Percentiles rank a stretch among this genome's conserved stretches.
These are phyloP conservation scores for Penaeus indicus DNA, from an alignment of 1,140 invertebrate species.

Conservation along the genomic window DNA sequence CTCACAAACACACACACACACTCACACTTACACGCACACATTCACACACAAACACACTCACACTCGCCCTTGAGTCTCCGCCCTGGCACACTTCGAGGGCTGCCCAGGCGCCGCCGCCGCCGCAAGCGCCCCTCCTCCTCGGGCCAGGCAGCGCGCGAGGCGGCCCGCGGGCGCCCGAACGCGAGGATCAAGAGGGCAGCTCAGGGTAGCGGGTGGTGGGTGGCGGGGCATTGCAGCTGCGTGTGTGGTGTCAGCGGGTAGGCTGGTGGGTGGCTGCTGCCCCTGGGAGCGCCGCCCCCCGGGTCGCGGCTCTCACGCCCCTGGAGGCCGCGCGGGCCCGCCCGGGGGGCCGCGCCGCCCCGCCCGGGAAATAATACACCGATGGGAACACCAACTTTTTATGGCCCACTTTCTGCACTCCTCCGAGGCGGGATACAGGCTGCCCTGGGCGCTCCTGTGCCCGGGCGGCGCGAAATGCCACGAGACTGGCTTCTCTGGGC, in stretches of 20 bases:
- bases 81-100: too few relatives aligned
- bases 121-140: too few relatives aligned
- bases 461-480: background rate
- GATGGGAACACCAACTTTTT: conserved; percentile 53
- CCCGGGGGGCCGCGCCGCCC: conserved; percentile 38
- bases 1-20: too few relatives aligned
- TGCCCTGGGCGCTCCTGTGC: background rate
- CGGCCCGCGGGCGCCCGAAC: too few relatives aligned
- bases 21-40: too few relatives aligned
- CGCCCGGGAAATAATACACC: conserved; percentile 54
- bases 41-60: too few relatives aligned
- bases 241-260: conserved; percentile 12
- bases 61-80: too few relatives aligned
- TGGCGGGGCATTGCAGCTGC: background rate
- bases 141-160: too few relatives aligned
- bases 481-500: too few relatives aligned
- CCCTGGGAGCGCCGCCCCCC: conserved; percentile 36
- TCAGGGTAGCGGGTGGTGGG: background rate
- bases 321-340: conserved; percentile 34
- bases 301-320: conserved; percentile 30
- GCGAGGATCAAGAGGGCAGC: background rate
- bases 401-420: conserved; percentile 49
- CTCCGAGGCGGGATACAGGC: background rate
- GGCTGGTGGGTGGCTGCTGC: background rate
- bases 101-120: too few relatives aligned